phyloP scores from a whole-genome alignment of 1,140 invertebrate genomes.

The Chironomus tepperi region DNA sequence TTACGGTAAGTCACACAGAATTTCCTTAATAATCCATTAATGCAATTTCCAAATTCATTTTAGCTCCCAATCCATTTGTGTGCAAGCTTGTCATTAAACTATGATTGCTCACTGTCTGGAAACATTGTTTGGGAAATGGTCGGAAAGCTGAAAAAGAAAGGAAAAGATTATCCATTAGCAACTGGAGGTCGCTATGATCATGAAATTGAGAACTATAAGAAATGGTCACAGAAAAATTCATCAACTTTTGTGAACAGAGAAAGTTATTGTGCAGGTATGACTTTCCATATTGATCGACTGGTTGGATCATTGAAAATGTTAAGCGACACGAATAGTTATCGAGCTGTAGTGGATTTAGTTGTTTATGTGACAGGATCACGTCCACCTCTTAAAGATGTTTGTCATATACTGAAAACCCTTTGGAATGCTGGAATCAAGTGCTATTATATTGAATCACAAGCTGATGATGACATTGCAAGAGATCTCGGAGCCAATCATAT shows the following conservation, averaged over 20 bases:
- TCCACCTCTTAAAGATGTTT: conserved; percentile 52
- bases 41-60: neutral
- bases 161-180: conserved; percentile 38
- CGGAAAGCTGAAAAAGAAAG: conserved; percentile 32
- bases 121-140: conserved; percentile 39
- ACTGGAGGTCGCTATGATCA: conserved; percentile 43
- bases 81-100: conserved; percentile 35
- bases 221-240: neutral
- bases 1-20: conserved; percentile 59
- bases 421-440: conserved; percentile 42
- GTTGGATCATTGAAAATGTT: conserved; percentile 34
- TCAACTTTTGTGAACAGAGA: conserved; percentile 31
- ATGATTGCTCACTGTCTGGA: conserved; percentile 33
- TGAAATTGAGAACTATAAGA: conserved; percentile 41
- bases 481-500: conserved; percentile 55
- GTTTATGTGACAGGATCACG: conserved; percentile 53
- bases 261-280: conserved; percentile 58
- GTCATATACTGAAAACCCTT: conserved; percentile 41
- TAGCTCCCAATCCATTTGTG: conserved; percentile 38
- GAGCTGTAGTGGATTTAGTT: conserved; percentile 49
- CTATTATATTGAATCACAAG: conserved; percentile 44
- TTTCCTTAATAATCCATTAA: no score
- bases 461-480: conserved; percentile 40
- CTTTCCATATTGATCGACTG: conserved; percentile 63
- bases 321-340: conserved; percentile 33